A percentile compares a stretch with the other conserved stretches of the same genome.
These are phyloP conservation scores for Bos indicus DNA, from an alignment of 2,113 vertebrate genomes.

Conservation along the genomic window DNA sequence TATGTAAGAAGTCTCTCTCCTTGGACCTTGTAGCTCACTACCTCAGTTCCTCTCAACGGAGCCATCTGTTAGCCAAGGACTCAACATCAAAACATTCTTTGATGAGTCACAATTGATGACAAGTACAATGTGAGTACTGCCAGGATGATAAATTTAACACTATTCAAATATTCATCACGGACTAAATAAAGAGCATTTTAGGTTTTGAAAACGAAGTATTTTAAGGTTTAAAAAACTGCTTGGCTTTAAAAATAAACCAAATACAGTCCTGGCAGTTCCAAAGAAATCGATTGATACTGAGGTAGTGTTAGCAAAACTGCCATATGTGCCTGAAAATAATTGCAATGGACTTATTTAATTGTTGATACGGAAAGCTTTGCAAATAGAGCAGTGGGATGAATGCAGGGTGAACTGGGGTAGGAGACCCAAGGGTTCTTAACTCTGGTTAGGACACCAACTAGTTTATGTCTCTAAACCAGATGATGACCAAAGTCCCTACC, in stretches of 20 bases:
- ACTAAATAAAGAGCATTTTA: constrained; percentile 58
- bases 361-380: not conserved
- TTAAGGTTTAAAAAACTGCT: constrained; percentile 54
- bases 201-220: constrained; percentile 55
- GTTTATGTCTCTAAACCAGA: not conserved
- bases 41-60: constrained; percentile 27
- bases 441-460: not conserved
- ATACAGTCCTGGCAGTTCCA: not conserved
- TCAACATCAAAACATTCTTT: constrained; percentile 62
- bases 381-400: not conserved
- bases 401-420: not conserved
- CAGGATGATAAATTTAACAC: constrained; percentile 64
- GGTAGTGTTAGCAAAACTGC: not conserved
- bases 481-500: not conserved
- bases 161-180: constrained; percentile 70
- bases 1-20: constrained; percentile 35
- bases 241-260: constrained; percentile 57
- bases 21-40: constrained; percentile 3
- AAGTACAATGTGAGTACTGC: constrained; percentile 52
- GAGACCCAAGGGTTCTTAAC: not conserved
- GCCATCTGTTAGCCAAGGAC: constrained; percentile 64
- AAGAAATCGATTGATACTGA: constrained; percentile 36
- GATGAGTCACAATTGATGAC: constrained; percentile 67
- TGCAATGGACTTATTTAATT: constrained; percentile 4
- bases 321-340: constrained; percentile 28